A percentile compares a stretch with the other conserved stretches of the same genome.
Conservation (phyloP, 2,888 invertebrate genomes). For the Chrysopilus asiliformis region DNA sequence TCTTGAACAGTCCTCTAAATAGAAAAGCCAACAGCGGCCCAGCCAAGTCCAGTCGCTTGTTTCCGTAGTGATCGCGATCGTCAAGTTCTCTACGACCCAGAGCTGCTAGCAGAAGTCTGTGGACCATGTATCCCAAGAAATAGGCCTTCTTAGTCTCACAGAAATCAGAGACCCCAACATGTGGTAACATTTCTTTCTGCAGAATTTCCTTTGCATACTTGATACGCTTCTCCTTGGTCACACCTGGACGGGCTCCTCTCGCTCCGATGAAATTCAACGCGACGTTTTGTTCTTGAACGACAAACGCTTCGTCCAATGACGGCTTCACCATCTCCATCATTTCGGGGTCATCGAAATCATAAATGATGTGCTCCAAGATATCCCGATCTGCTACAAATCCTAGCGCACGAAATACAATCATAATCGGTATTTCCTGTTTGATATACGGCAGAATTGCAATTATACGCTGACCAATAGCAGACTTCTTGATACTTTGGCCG, state of each 20-base stretch:
- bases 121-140: constrained; percentile 98
- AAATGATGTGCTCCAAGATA: constrained; percentile 98
- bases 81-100: constrained; percentile 93
- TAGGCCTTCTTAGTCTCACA: constrained; percentile 99
- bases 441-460: constrained; percentile 97
- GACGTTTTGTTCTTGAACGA: constrained; percentile 98
- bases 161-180: constrained; percentile 98
- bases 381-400: constrained; percentile 99
- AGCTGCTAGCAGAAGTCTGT: constrained; percentile 84
- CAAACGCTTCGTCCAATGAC: constrained; percentile 97
- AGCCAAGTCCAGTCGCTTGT: constrained; percentile 94
- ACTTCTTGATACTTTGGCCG: constrained; percentile 96
- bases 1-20: constrained; percentile 92
- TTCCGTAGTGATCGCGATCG: constrained; percentile 99
- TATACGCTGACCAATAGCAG: constrained; percentile 96
- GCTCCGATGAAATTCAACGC: constrained; percentile 98
- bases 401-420: constrained; percentile 98
- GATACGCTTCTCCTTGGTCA: constrained; percentile 96
- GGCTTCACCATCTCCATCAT: constrained; percentile 99
- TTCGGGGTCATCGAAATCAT: constrained; percentile 99
- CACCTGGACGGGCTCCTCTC: constrained; percentile 93
- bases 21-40: constrained; percentile 94
- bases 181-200: constrained; percentile 99
- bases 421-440: constrained; percentile 98
- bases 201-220: constrained; percentile 99